A percentile compares a stretch with the other conserved stretches of the same genome.
These are phyloP conservation scores for Eledone cirrhosa DNA, from an alignment of 2,888 invertebrate species.

Conservation along the genomic window DNA sequence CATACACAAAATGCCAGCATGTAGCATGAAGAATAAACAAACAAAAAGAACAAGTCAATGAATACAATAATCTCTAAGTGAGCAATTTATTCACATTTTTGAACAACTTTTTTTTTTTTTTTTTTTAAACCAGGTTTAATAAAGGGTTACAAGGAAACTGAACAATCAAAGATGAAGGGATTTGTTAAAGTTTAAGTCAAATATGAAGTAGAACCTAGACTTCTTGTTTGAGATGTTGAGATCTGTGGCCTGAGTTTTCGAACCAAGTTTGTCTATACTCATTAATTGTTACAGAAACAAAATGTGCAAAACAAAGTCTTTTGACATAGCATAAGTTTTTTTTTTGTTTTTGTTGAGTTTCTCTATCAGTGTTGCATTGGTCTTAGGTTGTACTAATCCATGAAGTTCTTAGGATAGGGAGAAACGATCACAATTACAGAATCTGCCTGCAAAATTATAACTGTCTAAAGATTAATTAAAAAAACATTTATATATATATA, in stretches of 20 bases:
- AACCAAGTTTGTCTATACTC: slow-evolving; percentile 7
- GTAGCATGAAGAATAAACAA: neutral
- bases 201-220: slow-evolving; percentile 7
- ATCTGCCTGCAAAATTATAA: neutral
- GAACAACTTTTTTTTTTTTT: slow-evolving; percentile 19
- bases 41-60: neutral
- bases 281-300: neutral
- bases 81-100: slow-evolving; percentile 26
- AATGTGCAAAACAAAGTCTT: too few species aligned
- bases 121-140: neutral
- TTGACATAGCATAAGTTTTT: too few species aligned
- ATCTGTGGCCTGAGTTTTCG: slow-evolving; percentile 18
- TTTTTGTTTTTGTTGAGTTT: too few species aligned
- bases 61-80: slow-evolving; percentile 22
- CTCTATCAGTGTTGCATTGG: too few species aligned
- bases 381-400: neutral
- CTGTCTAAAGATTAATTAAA: too few species aligned
- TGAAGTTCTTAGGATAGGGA: neutral
- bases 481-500: too few species aligned
- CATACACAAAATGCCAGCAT: too few species aligned
- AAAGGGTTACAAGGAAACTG: slow-evolving; percentile 23
- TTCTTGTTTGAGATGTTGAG: slow-evolving; percentile 20
- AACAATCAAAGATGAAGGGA: slow-evolving; percentile 19
- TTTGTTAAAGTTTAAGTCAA: neutral
- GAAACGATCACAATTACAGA: neutral